Conservation (phyloP, 2,888 invertebrate genomes). For the Baronia brevicornis region DNA sequence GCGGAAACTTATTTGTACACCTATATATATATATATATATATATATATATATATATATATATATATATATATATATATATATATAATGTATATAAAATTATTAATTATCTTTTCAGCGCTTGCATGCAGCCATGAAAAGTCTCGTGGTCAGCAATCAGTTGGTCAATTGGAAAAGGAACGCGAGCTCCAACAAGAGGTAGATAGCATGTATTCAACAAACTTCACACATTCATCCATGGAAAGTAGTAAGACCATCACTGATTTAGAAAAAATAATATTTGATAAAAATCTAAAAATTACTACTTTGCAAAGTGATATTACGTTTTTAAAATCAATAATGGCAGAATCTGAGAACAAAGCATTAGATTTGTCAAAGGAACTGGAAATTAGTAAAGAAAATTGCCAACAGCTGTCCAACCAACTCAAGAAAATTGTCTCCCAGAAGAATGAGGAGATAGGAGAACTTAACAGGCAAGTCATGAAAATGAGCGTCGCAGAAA, state of each 20-base stretch:
- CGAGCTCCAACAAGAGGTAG: constrained; percentile 48
- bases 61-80: neutral
- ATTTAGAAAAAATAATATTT: constrained; percentile 59
- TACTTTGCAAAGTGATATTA: constrained; percentile 52
- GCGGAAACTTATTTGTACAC: too few relatives aligned
- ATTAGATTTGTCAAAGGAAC: constrained; percentile 51
- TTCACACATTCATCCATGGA: constrained; percentile 53
- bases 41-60: constrained; percentile 1
- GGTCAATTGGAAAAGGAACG: constrained; percentile 34
- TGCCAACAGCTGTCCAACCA: constrained; percentile 54
- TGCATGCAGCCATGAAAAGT: constrained; percentile 35
- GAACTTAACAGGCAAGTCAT: constrained; percentile 56
- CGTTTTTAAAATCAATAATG: constrained; percentile 51
- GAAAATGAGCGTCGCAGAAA: constrained; percentile 58
- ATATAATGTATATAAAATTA: constrained; percentile 6
- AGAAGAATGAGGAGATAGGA: constrained; percentile 63
- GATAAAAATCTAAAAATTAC: constrained; percentile 62
- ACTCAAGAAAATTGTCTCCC: constrained; percentile 56
- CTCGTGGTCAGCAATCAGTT: constrained; percentile 29
- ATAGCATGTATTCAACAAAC: constrained; percentile 49
- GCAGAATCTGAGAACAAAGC: constrained; percentile 62
- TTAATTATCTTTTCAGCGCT: constrained; percentile 37
- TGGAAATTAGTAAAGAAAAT: constrained; percentile 52
- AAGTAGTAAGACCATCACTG: constrained; percentile 56
- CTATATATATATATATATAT: constrained; percentile 12